phyloP scores from a whole-genome alignment of 2,888 invertebrate genomes.

The Ophonus ardosiacus region DNA sequence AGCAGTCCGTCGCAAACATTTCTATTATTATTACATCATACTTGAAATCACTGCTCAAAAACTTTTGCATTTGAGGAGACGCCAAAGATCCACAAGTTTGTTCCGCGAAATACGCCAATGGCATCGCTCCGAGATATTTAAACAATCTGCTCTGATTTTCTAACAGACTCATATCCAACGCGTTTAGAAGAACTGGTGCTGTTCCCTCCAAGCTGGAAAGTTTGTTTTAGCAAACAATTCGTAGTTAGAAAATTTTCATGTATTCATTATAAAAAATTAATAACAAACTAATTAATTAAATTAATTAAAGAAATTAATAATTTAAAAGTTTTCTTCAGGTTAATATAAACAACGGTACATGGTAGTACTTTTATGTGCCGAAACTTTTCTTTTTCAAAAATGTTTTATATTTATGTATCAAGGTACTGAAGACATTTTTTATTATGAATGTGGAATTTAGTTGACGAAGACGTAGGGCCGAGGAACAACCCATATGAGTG shows the following conservation, averaged over 20 bases:
- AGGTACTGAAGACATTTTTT: too few relatives aligned
- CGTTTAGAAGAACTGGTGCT: constrained; percentile 46
- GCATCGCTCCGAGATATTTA: constrained; percentile 52
- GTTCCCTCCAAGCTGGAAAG: constrained; percentile 72
- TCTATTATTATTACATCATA: constrained; percentile 83
- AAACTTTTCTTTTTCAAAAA: too few relatives aligned
- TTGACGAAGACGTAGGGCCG: too few relatives aligned
- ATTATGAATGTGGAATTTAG: too few relatives aligned
- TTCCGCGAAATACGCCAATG: constrained; percentile 7
- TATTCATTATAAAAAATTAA: neutral
- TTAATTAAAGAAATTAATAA: too few relatives aligned
- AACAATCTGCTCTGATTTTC: constrained; percentile 25
- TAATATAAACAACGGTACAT: too few relatives aligned
- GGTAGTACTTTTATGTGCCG: too few relatives aligned
- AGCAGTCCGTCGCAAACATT: constrained; percentile 84
- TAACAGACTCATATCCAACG: constrained; percentile 50
- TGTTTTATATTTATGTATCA: too few relatives aligned
- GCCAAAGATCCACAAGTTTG: constrained; percentile 49
- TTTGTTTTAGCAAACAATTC: constrained; percentile 75
- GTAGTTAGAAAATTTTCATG: constrained; percentile 76
- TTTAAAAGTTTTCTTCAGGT: too few relatives aligned
- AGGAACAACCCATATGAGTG: too few relatives aligned
- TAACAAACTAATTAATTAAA: too few relatives aligned
- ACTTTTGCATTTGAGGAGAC: constrained; percentile 72
- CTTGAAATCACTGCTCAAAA: constrained; percentile 74